Conservation (phyloP, 2,797 vertebrate genomes). For the Manis crassicaudata region DNA sequence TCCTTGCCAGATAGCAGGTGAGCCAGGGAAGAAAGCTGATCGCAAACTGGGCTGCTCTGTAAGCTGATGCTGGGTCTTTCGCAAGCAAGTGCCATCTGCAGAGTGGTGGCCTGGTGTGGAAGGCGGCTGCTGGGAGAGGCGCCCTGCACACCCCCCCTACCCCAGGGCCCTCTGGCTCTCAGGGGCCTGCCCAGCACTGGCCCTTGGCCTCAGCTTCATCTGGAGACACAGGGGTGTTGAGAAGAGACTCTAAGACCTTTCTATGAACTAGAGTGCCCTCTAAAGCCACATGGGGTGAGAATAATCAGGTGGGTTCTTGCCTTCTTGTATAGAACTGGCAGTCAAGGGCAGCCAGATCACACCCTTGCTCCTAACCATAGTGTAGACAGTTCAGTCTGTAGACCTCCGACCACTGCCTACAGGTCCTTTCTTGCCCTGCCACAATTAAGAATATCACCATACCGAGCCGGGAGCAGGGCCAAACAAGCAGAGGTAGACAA, state of each 20-base stretch:
- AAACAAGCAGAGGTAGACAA: neutral
- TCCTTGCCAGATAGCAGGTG: neutral
- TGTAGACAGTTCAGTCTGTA: too few relatives aligned
- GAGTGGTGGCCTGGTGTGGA: neutral
- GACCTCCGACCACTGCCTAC: neutral
- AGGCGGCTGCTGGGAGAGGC: neutral
- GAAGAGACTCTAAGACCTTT: neutral
- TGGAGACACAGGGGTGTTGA: neutral
- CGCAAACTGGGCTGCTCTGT: neutral
- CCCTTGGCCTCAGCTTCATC: neutral
- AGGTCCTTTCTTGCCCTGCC: neutral
- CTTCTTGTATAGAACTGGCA: neutral
- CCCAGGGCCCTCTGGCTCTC: neutral
- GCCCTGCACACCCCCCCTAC: neutral
- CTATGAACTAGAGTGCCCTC: neutral
- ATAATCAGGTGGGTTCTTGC: neutral
- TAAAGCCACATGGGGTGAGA: accelerated
- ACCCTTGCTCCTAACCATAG: too few relatives aligned
- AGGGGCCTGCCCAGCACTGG: neutral
- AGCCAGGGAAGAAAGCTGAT: constrained; percentile 16
- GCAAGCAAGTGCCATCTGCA: neutral
- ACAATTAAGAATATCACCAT: neutral
- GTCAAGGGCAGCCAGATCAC: neutral
- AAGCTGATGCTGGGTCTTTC: neutral
- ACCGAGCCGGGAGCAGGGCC: neutral